Percentiles rank a stretch among this genome's conserved stretches.
Evolutionary conservation across 1,140 invertebrate species (phyloP).

Genomic region (Hyposmocoma kahamanoa): DNA sequence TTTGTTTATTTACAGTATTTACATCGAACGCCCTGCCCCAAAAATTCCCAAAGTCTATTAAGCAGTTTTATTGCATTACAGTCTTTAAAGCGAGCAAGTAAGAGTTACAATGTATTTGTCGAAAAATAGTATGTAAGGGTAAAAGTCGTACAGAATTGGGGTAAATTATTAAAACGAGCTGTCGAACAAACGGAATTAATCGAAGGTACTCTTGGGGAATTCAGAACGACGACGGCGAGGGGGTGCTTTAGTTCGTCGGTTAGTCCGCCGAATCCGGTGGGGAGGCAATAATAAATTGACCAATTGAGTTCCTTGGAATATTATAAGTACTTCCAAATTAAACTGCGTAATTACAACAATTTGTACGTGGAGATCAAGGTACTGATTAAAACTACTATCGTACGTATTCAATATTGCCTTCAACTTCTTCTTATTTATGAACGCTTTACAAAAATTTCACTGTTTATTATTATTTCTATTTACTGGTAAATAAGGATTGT

Average conservation of each 20-base stretch:
- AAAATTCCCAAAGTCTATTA: constrained; percentile 18
- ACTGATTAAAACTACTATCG: too few relatives aligned
- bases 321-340: background rate
- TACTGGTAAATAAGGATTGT: too few relatives aligned
- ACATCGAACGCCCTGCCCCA: constrained; percentile 20
- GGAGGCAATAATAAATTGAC: constrained; percentile 7
- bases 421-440: too few relatives aligned
- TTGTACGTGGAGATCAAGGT: too few relatives aligned
- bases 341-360: too few relatives aligned
- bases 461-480: too few relatives aligned
- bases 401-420: too few relatives aligned
- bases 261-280: constrained; percentile 6
- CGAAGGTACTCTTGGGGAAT: constrained; percentile 40
- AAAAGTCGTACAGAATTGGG: constrained; percentile 21
- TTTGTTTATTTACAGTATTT: constrained; percentile 40
- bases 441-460: too few relatives aligned
- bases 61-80: constrained; percentile 1
- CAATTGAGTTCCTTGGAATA: constrained; percentile 2
- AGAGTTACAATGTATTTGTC: background rate
- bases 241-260: constrained; percentile 25
- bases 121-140: constrained; percentile 9
- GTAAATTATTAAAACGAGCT: constrained; percentile 47
- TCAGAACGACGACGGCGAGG: constrained; percentile 21
- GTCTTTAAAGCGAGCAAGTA: background rate
- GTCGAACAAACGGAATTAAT: constrained; percentile 42